Percentiles rank a stretch among this genome's conserved stretches.
Conservation (phyloP, 2,797 vertebrate species). For the Ptychobarbus kaznakovi region DNA sequence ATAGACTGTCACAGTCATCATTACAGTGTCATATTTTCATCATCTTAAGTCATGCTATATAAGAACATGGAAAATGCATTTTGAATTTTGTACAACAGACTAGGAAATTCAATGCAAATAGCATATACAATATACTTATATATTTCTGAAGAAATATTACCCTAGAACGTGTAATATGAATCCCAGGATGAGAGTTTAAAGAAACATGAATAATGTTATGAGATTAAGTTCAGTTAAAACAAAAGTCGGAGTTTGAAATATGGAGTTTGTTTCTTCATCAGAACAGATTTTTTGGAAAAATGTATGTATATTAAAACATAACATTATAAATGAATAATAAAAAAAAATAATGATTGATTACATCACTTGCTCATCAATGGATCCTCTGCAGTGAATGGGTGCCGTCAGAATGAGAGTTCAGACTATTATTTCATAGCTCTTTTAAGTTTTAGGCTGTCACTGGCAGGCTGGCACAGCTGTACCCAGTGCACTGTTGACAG, state of each 20-base stretch:
- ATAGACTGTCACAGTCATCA: not conserved
- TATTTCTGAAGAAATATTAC: slow-evolving; percentile 18
- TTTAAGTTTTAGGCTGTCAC: slow-evolving; percentile 9
- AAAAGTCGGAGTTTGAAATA: not conserved
- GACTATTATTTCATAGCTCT: slow-evolving; percentile 6
- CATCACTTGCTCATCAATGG: not conserved
- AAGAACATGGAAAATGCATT: not conserved
- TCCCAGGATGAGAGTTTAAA: slow-evolving; percentile 7
- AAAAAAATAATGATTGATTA: no score
- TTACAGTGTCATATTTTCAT: not conserved
- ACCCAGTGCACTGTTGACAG: slow-evolving; percentile 53
- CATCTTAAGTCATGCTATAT: not conserved
- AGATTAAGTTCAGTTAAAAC: not conserved
- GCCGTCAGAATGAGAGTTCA: not conserved
- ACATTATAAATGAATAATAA: no score
- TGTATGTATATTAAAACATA: no score
- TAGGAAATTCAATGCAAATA: not conserved
- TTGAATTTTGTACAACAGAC: not conserved
- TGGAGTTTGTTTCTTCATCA: not conserved
- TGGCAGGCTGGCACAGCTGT: slow-evolving; percentile 43
- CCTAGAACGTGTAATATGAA: not conserved
- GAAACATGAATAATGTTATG: no score
- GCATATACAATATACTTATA: not conserved
- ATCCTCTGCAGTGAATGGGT: not conserved
- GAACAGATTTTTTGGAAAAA: not conserved